Conservation (phyloP, 2,888 invertebrate species). For the Abrostola tripartita region DNA sequence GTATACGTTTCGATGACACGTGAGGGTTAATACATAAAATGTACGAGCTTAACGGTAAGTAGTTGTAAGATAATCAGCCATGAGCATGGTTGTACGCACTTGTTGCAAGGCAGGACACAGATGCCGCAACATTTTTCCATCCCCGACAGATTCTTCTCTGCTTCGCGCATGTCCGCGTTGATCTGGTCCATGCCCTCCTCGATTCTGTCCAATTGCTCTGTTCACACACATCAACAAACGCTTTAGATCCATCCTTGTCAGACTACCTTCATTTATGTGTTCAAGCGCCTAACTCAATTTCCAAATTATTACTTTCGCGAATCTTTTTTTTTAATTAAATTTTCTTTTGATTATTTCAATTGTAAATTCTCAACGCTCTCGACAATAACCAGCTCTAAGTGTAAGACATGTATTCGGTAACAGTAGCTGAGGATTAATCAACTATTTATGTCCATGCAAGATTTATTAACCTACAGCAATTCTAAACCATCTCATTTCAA, state of each 20-base stretch:
- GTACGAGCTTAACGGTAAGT: neutral
- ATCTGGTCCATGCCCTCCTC: constrained; percentile 99
- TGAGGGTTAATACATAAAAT: neutral
- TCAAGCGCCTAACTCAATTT: constrained; percentile 75
- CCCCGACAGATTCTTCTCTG: constrained; percentile 99
- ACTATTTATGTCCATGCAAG: constrained; percentile 78
- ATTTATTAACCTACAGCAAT: constrained; percentile 69
- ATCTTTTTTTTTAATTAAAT: constrained; percentile 41
- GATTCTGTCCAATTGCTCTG: constrained; percentile 99
- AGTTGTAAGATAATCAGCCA: constrained; percentile 11
- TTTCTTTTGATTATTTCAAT: constrained; percentile 54
- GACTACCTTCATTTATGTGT: constrained; percentile 65
- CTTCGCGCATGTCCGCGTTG: constrained; percentile 99
- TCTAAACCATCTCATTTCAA: constrained; percentile 62
- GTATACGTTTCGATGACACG: neutral
- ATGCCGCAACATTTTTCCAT: constrained; percentile 99
- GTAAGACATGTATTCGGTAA: constrained; percentile 76
- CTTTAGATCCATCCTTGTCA: constrained; percentile 73
- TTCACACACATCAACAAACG: constrained; percentile 79
- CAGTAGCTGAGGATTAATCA: constrained; percentile 63
- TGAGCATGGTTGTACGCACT: constrained; percentile 89
- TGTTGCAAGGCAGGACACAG: constrained; percentile 99
- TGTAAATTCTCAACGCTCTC: constrained; percentile 89
- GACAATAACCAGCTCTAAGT: constrained; percentile 84
- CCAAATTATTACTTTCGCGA: constrained; percentile 58